Evolutionary conservation across 2,113 vertebrate species (phyloP).

Genomic region (Eira barbara): DNA sequence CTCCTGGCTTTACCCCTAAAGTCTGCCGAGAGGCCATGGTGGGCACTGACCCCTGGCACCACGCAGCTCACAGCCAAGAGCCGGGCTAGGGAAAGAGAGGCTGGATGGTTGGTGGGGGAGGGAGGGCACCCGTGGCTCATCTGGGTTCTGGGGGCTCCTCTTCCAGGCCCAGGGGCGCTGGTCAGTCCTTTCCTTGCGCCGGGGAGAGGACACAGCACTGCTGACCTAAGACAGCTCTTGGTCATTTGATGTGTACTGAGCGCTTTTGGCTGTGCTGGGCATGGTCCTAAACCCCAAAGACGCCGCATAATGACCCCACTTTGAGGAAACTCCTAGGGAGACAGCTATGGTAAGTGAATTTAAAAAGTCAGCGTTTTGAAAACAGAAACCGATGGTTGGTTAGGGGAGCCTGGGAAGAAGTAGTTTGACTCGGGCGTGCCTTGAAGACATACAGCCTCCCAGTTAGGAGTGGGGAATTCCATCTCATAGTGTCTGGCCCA

Average conservation of each 20-base stretch:
- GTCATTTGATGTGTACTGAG: not conserved
- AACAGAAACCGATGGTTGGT: not conserved
- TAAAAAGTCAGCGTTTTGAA: not conserved
- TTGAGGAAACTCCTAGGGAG: not conserved
- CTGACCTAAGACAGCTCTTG: not conserved
- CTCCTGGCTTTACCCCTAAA: not conserved
- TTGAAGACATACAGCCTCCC: not conserved
- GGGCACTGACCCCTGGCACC: not conserved
- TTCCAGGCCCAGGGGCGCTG: not conserved
- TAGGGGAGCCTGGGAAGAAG: too few species aligned
- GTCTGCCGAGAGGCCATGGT: not conserved
- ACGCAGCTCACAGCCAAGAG: not conserved
- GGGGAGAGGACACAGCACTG: not conserved
- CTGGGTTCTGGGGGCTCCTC: not conserved
- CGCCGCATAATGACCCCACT: not conserved
- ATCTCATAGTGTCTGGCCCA: not conserved
- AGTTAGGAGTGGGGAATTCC: not conserved
- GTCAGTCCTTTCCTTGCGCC: not conserved
- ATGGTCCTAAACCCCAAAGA: not conserved
- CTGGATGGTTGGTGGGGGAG: rapidly evolving
- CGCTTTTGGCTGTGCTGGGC: not conserved
- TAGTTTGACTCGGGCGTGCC: not conserved
- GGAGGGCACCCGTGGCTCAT: not conserved
- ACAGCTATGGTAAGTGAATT: not conserved
- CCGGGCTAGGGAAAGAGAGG: not conserved